Evolutionary conservation across 2,113 vertebrate species (phyloP).

Genomic region (Miniopterus natalensis): DNA sequence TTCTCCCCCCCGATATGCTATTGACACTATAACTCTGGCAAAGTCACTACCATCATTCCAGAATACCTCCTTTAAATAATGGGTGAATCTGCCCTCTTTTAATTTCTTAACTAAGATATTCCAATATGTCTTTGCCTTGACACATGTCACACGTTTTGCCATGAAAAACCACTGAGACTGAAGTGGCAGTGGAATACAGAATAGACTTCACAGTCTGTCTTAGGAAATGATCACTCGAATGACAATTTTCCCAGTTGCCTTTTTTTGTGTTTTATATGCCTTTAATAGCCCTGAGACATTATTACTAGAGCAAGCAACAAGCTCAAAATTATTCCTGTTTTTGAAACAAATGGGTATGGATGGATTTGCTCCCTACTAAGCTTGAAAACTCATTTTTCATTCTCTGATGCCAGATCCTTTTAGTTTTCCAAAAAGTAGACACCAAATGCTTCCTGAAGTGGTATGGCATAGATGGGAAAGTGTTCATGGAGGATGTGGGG

Average conservation of each 20-base stretch:
- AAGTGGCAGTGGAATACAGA: neutral
- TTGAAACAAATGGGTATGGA: neutral
- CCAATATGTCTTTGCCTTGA: neutral
- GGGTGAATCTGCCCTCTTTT: neutral
- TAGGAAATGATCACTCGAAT: neutral
- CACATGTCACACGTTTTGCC: neutral
- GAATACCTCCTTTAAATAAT: neutral
- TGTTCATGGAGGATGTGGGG: neutral
- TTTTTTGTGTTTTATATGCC: neutral
- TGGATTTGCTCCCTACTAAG: neutral
- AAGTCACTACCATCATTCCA: neutral
- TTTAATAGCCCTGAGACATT: neutral
- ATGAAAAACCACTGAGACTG: neutral
- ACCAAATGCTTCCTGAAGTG: neutral
- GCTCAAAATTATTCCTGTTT: neutral
- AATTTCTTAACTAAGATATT: neutral
- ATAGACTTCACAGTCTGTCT: neutral
- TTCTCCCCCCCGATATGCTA: neutral
- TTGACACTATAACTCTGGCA: neutral
- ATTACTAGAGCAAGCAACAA: neutral
- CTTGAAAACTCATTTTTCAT: neutral
- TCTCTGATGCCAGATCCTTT: neutral
- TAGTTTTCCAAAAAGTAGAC: neutral
- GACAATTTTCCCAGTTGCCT: neutral
- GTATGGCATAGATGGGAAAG: neutral